A percentile compares a stretch with the other conserved stretches of the same genome.
phyloP scores from a whole-genome alignment of 2,113 vertebrate genomes.

The Rostratula benghalensis region DNA sequence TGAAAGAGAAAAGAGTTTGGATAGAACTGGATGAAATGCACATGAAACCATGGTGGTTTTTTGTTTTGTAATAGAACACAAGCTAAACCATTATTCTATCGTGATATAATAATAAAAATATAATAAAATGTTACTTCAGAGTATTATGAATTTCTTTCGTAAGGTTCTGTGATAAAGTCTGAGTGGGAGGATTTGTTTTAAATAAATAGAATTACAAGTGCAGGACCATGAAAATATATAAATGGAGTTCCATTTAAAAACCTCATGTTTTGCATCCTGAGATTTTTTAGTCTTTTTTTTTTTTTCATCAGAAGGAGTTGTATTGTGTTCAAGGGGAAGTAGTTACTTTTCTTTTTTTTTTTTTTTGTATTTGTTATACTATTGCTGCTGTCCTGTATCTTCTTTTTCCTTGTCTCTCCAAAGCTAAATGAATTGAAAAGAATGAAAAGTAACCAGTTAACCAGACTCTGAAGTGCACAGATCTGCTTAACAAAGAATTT shows the following conservation, averaged over 20 bases:
- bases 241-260: background rate
- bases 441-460: background rate
- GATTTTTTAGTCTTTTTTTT: background rate
- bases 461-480: background rate
- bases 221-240: background rate
- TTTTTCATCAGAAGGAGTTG: background rate
- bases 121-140: background rate
- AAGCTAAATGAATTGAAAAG: background rate
- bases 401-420: background rate
- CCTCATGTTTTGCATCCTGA: background rate
- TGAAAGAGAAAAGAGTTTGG: background rate
- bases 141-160: background rate
- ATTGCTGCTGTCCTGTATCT: background rate
- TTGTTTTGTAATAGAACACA: background rate
- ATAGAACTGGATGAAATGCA: background rate
- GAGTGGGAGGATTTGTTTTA: constrained; percentile 10
- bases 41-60: background rate
- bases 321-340: background rate
- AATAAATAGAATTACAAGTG: constrained; percentile 5
- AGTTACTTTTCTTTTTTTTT: background rate
- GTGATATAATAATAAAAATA: no score
- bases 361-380: background rate
- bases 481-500: background rate
- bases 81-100: background rate
- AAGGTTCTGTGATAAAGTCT: background rate